Base-by-base conservation (phyloP, 2,113 vertebrate species). In the Labeo rohita region DNA sequence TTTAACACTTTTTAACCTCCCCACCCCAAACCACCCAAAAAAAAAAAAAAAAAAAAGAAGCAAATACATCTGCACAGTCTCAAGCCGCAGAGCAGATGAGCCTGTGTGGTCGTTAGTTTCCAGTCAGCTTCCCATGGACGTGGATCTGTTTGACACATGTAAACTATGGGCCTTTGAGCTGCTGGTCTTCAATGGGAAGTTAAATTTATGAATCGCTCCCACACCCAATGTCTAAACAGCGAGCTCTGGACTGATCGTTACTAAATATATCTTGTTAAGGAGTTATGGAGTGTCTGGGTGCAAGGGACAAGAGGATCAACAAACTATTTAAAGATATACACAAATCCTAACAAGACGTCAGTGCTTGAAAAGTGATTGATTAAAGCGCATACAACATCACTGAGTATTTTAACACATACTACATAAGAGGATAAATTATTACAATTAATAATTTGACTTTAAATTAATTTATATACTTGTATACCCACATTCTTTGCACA, bases 121-220 rank as follows among this genome's bases (percentile, higher is more conserved):
- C 86, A 83, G 86, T 91, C 81, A 73, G 85, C 90, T 93, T 94
- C 93, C 92, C 93, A 94, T 78, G 93, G 86, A 86, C 88, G 86
- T 91, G 85, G 91, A 91, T 93, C 93, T 91, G 92, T 90, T 87
- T 92, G 92, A 88, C 86, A 90, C 81, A 78, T 85, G 85, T 91
- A 89, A 94, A 91, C 92, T 90, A 13, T 88, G 91, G 91, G 92
- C 91, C 84, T 49, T n/a, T 93, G 91, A 93, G 61, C 84, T 56
- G 87, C 80, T 47, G 61, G 52, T 86, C 88, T 83, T 77, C 87
- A 86, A 86, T 47, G 89, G 88, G 88, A 85, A 73, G 90, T 90
- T 63, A 87, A 13, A 85, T 86, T 79, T 83, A 80, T 86, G 87
- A 78, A 87, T 82, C 68, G 23, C 84, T 78, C 52, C 89, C 73